phyloP scores from a whole-genome alignment of 2,888 invertebrate genomes.

The Agonum fuliginosum region DNA sequence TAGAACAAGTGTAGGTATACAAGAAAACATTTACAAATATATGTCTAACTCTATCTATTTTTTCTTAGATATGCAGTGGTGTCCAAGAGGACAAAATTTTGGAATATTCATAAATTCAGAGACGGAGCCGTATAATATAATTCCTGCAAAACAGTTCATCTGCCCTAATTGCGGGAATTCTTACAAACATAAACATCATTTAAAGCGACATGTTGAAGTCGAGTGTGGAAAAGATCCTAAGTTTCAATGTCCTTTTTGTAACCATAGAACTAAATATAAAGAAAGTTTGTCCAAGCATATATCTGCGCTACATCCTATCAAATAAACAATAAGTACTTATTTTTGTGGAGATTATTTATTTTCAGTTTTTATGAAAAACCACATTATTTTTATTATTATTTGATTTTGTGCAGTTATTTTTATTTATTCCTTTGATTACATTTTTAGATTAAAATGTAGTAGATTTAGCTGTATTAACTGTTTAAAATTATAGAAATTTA shows the following conservation, averaged over 20 bases:
- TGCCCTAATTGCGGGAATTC: conserved; percentile 56
- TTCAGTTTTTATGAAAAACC: conserved; percentile 15
- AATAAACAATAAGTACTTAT: conserved; percentile 10
- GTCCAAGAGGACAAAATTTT: conserved; percentile 44
- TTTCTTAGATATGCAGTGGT: conserved; percentile 55
- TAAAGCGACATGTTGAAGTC: conserved; percentile 66
- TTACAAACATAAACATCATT: conserved; percentile 60
- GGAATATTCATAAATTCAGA: conserved; percentile 22
- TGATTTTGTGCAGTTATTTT: too few species aligned
- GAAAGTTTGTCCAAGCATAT: conserved; percentile 69
- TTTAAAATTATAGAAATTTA: too few species aligned
- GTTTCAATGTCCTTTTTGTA: conserved; percentile 71
- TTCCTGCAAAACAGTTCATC: neutral
- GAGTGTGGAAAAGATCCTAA: conserved; percentile 73
- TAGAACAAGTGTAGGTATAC: neutral
- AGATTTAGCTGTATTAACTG: too few species aligned
- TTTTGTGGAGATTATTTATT: conserved; percentile 9
- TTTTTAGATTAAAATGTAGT: too few species aligned
- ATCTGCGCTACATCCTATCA: conserved; percentile 64
- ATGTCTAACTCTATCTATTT: conserved; percentile 48
- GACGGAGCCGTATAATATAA: neutral
- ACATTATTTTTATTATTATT: too few species aligned
- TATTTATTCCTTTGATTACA: too few species aligned
- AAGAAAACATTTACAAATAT: neutral
- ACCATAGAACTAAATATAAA: conserved; percentile 69